phyloP scores from a whole-genome alignment of 2,113 vertebrate genomes.

The Rhynchopsitta pachyrhyncha region DNA sequence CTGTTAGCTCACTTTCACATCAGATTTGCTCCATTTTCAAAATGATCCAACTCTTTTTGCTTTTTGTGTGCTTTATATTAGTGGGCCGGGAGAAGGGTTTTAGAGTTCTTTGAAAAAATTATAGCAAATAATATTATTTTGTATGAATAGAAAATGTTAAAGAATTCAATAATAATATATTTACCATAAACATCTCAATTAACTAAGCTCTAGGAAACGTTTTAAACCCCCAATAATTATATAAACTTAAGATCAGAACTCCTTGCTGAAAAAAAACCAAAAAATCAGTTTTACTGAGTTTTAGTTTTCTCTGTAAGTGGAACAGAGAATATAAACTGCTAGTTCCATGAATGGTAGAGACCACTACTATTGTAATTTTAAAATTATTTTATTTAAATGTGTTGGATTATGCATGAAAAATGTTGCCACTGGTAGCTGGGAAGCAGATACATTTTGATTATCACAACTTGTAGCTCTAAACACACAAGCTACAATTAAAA shows the following conservation, averaged over 20 bases:
- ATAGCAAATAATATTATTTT: background rate
- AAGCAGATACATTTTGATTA: background rate
- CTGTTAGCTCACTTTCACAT: background rate
- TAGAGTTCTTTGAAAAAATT: background rate
- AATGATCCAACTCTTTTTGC: background rate
- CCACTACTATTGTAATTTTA: background rate
- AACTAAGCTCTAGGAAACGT: background rate
- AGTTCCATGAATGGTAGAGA: background rate
- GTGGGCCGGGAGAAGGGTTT: background rate
- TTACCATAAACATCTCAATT: background rate
- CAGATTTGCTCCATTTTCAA: background rate
- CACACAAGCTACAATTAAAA: background rate
- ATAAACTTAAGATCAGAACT: background rate
- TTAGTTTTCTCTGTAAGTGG: background rate
- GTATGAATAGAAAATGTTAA: background rate
- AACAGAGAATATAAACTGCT: background rate
- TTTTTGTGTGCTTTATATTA: background rate
- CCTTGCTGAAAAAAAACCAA: background rate
- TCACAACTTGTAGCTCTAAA: background rate
- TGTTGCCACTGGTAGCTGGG: background rate
- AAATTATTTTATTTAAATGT: background rate
- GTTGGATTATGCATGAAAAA: background rate
- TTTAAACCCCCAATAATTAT: background rate
- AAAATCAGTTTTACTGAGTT: background rate
- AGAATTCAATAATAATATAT: background rate